phyloP scores from a whole-genome alignment of 2,888 invertebrate genomes.

The Thymelicus lineola region DNA sequence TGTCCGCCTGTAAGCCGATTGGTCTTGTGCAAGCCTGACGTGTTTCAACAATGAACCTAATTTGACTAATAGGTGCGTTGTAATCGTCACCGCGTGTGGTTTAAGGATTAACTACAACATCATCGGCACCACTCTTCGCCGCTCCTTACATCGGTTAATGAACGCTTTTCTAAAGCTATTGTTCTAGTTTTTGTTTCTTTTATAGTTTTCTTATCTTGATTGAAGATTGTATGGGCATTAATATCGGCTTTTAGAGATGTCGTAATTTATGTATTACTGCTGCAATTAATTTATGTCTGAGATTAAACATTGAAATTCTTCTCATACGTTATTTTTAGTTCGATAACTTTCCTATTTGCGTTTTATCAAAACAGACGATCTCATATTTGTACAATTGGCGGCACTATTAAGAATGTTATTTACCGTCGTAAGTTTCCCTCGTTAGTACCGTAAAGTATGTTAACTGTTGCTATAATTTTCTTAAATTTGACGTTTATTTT shows the following conservation, averaged over 20 bases:
- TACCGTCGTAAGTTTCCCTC: not conserved
- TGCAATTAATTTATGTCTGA: constrained; percentile 10
- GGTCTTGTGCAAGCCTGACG: constrained; percentile 73
- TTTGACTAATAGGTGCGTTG: constrained; percentile 85
- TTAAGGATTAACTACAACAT: constrained; percentile 77
- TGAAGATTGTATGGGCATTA: constrained; percentile 46
- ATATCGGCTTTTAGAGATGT: constrained; percentile 36
- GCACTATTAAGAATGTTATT: constrained; percentile 4
- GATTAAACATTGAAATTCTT: constrained; percentile 5
- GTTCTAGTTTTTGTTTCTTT: constrained; percentile 66
- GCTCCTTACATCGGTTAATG: constrained; percentile 67
- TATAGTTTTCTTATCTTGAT: constrained; percentile 46
- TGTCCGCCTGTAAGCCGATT: constrained; percentile 80
- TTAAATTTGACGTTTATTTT: constrained; percentile 13
- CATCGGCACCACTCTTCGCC: constrained; percentile 60
- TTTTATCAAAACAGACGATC: not conserved
- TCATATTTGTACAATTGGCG: constrained; percentile 10
- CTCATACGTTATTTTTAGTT: not conserved
- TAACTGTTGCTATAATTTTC: not conserved
- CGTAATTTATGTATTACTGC: constrained; percentile 27
- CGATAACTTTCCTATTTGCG: constrained; percentile 4
- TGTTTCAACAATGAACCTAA: constrained; percentile 81
- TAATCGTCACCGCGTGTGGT: constrained; percentile 84
- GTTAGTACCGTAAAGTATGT: constrained; percentile 5
- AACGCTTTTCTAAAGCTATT: constrained; percentile 73